Conservation (phyloP, 2,113 vertebrate species). For the Polypterus bichir region DNA sequence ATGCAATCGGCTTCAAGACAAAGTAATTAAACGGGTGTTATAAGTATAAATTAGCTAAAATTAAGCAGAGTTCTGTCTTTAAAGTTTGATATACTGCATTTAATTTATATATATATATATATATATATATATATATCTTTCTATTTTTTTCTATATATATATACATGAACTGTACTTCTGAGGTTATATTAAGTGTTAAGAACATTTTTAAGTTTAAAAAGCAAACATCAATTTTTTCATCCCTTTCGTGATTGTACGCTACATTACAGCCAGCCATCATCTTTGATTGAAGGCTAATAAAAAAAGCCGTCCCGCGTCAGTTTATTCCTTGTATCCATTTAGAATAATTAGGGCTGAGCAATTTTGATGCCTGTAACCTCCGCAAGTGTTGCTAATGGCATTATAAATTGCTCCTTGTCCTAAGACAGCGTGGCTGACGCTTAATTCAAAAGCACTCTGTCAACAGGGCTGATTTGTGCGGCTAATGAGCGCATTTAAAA, state of each 20-base stretch:
- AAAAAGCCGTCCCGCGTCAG: slow-evolving; percentile 96
- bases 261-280: slow-evolving; percentile 84
- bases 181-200: neutral
- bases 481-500: slow-evolving; percentile 99
- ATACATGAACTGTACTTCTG: too few relatives aligned
- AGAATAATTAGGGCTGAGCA: slow-evolving; percentile 99
- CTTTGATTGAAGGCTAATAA: slow-evolving; percentile 99
- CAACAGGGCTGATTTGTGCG: slow-evolving; percentile 99
- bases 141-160: too few relatives aligned
- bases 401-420: slow-evolving; percentile 99
- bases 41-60: too few relatives aligned
- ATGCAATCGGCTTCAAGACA: too few relatives aligned
- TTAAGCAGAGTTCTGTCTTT: too few relatives aligned
- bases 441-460: slow-evolving; percentile 99
- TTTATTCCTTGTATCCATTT: slow-evolving; percentile 99
- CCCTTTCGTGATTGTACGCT: slow-evolving; percentile 77
- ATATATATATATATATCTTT: too few relatives aligned
- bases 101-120: too few relatives aligned
- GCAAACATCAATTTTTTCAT: slow-evolving; percentile 80
- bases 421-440: slow-evolving; percentile 84
- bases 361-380: slow-evolving; percentile 99
- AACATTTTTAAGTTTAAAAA: slow-evolving; percentile 32
- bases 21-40: too few relatives aligned
- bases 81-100: too few relatives aligned
- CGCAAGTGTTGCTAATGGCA: slow-evolving; percentile 99